Evolutionary conservation across 2,797 vertebrate species (phyloP).

Genomic region (Catostomus latipinnis): DNA sequence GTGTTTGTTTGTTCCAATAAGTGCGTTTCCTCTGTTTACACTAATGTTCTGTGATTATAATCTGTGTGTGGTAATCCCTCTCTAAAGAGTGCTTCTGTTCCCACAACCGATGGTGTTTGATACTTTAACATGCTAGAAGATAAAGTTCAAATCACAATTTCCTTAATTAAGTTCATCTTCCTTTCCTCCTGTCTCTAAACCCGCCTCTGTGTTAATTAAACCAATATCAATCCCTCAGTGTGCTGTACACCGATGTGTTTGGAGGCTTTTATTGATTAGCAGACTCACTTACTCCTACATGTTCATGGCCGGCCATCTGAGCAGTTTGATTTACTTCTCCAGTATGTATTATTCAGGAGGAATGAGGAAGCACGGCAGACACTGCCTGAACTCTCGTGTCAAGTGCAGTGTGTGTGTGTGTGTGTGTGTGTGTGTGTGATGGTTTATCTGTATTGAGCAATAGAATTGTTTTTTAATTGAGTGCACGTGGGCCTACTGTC

Average conservation of each 20-base stretch:
- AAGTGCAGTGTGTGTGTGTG: constrained; percentile 7
- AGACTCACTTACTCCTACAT: constrained; percentile 42
- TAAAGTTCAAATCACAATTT: neutral
- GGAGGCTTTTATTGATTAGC: constrained; percentile 50
- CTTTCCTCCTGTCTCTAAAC: constrained; percentile 2
- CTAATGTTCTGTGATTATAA: neutral
- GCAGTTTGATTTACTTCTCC: constrained; percentile 61
- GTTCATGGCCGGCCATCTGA: constrained; percentile 61
- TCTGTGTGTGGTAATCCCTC: neutral
- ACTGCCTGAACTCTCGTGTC: constrained; percentile 21
- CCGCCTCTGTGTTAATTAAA: constrained; percentile 21
- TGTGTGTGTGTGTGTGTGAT: constrained; percentile 11
- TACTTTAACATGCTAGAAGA: neutral
- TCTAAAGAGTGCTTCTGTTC: neutral
- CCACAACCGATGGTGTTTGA: neutral
- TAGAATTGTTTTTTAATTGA: neutral
- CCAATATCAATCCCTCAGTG: constrained; percentile 26
- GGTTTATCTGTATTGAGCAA: neutral
- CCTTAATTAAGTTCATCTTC: neutral
- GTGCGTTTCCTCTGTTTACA: neutral
- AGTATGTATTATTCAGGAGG: constrained; percentile 73
- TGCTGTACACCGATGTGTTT: constrained; percentile 22
- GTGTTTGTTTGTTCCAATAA: neutral
- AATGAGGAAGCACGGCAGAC: neutral
- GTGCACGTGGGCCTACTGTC: neutral